Evolutionary conservation across 2,888 invertebrate genomes (phyloP).

Genomic region (Sphaerophoria rueppellii): DNA sequence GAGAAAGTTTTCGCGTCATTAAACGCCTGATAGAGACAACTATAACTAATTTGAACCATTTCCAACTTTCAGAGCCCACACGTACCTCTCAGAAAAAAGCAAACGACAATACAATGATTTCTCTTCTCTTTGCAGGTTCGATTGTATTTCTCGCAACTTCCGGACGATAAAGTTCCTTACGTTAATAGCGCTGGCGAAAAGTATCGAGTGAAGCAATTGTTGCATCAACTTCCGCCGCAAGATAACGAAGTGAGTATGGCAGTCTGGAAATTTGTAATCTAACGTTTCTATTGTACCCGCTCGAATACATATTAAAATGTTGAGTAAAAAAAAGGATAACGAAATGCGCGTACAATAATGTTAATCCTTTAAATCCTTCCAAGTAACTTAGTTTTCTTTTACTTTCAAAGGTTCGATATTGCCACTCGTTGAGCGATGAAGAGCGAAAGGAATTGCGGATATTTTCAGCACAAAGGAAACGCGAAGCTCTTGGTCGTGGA

Average conservation of each 20-base stretch:
- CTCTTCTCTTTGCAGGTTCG: conserved; percentile 90
- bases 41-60: conserved; percentile 53
- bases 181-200: conserved; percentile 97
- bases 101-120: conserved; percentile 49
- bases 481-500: conserved; percentile 96
- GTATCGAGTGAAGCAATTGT: conserved; percentile 95
- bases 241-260: conserved; percentile 90
- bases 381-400: conserved; percentile 23
- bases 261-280: conserved; percentile 55
- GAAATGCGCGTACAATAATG: conserved; percentile 36
- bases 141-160: conserved; percentile 96
- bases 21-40: conserved; percentile 50
- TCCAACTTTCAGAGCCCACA: conserved; percentile 47
- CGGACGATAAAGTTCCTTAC: conserved; percentile 98
- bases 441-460: conserved; percentile 96
- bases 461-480: conserved; percentile 96
- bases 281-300: conserved; percentile 39
- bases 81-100: conserved; percentile 1
- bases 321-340: conserved; percentile 76
- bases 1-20: conserved; percentile 72
- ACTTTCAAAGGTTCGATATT: conserved; percentile 90
- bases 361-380: conserved; percentile 62
- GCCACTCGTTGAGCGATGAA: conserved; percentile 95
- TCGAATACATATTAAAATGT: conserved; percentile 37
- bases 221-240: conserved; percentile 98